These are phyloP conservation scores for Lepilemur septentrionalis DNA, from an alignment of 2,797 vertebrate genomes.

Conservation along the genomic window DNA sequence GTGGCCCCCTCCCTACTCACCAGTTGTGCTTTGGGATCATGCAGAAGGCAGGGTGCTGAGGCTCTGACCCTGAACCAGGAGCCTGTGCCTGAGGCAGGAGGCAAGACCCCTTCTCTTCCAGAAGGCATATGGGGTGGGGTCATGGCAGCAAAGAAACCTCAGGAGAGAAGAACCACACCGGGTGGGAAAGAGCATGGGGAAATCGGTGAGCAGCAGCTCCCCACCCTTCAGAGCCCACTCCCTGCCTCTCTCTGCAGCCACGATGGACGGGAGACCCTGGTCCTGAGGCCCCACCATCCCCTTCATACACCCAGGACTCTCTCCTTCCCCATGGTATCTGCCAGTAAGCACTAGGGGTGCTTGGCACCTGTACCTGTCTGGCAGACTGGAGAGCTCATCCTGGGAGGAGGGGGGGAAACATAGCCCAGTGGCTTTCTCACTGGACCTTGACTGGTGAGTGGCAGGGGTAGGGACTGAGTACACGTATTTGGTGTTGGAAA, in stretches of 20 bases:
- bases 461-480: not conserved
- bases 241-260: not conserved
- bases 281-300: not conserved
- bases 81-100: slow-evolving; percentile 59
- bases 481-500: not conserved
- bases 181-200: not conserved
- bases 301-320: not conserved
- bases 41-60: slow-evolving; percentile 69
- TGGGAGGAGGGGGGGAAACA: not conserved
- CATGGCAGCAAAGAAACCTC: not conserved
- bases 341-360: not conserved
- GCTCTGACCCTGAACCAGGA: slow-evolving; percentile 47
- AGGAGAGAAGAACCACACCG: not conserved
- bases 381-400: not conserved
- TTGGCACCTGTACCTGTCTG: not conserved
- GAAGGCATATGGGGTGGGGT: not conserved
- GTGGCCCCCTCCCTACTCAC: slow-evolving; percentile 55
- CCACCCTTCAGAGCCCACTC: not conserved
- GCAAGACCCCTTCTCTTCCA: slow-evolving; percentile 21
- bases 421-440: not conserved
- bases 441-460: not conserved
- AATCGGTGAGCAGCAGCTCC: not conserved
- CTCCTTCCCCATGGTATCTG: not conserved
- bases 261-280: not conserved
- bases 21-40: slow-evolving; percentile 77